A percentile compares a stretch with the other conserved stretches of the same genome.
Conservation (phyloP, 2,113 vertebrate species). For the Aplodontia rufa region DNA sequence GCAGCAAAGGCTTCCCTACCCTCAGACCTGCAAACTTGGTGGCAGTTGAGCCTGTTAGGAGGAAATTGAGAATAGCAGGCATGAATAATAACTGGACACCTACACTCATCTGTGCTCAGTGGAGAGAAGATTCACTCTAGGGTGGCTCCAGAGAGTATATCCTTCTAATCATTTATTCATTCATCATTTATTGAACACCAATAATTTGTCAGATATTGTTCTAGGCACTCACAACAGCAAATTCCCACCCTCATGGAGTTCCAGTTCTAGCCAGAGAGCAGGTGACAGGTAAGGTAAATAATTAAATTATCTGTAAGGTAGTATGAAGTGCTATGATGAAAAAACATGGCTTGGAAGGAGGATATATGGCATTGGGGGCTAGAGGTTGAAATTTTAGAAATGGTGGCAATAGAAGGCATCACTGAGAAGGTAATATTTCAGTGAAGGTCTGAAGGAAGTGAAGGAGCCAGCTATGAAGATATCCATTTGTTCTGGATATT, state of each 20-base stretch:
- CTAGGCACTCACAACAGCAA: neutral
- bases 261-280: neutral
- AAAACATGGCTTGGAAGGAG: neutral
- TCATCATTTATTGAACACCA: slow-evolving; percentile 18
- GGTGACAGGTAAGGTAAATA: neutral
- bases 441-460: neutral
- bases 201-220: neutral
- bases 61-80: neutral
- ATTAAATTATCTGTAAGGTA: neutral
- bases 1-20: neutral
- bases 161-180: neutral
- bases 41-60: neutral
- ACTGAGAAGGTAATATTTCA: neutral
- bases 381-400: neutral
- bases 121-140: neutral
- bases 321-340: neutral
- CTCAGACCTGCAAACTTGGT: neutral
- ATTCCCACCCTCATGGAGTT: neutral
- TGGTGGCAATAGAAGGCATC: neutral
- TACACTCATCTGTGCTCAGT: neutral
- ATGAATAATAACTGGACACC: neutral
- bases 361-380: neutral
- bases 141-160: neutral
- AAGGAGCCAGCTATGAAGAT: neutral
- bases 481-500: neutral